phyloP scores from a whole-genome alignment of 92 coral and sea anemone genomes.

The Diadumene lineata region DNA sequence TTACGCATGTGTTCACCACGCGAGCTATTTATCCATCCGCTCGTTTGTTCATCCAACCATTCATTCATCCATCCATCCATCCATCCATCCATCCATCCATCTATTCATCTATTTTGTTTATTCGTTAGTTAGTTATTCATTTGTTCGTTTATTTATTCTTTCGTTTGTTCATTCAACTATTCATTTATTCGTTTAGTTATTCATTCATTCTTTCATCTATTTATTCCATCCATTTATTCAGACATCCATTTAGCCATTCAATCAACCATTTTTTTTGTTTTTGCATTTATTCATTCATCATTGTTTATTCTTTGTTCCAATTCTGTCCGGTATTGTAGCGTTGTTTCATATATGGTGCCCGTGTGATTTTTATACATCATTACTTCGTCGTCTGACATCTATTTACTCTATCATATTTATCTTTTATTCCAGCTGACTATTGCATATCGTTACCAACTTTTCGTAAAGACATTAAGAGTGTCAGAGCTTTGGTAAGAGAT shows the following conservation, averaged over 20 bases:
- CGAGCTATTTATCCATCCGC: neutral
- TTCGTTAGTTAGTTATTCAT: neutral
- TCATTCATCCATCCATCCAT: neutral
- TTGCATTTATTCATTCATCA: neutral
- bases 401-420: neutral
- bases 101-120: neutral
- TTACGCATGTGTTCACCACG: neutral
- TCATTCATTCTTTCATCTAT: neutral
- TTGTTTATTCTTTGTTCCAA: neutral
- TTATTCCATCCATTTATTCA: neutral
- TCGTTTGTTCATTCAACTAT: neutral
- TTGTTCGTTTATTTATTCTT: neutral
- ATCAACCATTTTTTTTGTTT: too few relatives aligned
- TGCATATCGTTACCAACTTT: neutral
- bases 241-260: neutral
- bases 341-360: neutral
- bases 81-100: neutral
- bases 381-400: neutral
- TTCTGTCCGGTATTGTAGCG: neutral
- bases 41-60: neutral
- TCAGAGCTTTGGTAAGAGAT: neutral
- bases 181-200: neutral
- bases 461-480: neutral
- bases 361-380: too few relatives aligned
- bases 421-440: neutral